Evolutionary conservation across 2,797 vertebrate species (phyloP).

Genomic region (Sylvilagus floridanus): DNA sequence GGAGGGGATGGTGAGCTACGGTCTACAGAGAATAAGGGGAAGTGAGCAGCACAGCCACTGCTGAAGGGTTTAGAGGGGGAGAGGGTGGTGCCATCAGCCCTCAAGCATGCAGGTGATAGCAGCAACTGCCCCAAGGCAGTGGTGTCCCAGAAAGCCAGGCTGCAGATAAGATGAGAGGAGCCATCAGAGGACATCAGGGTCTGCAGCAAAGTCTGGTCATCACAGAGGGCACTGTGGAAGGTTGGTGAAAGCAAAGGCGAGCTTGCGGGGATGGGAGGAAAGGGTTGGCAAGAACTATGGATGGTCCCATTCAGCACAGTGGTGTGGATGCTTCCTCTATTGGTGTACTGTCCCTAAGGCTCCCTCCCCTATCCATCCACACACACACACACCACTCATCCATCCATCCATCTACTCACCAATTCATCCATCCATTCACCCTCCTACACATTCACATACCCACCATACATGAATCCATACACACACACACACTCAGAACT

Average conservation of each 20-base stretch:
- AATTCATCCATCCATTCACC: background rate
- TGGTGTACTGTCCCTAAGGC: background rate
- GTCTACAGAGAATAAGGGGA: slow-evolving; percentile 67
- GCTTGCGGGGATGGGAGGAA: background rate
- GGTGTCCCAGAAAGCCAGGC: background rate
- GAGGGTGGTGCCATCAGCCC: background rate
- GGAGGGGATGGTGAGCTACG: background rate
- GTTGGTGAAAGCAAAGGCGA: background rate
- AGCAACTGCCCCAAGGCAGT: background rate
- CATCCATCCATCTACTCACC: too few relatives aligned
- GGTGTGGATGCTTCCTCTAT: background rate
- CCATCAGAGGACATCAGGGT: background rate
- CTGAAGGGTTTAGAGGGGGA: slow-evolving; percentile 68
- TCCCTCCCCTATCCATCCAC: background rate
- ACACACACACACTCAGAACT: too few relatives aligned
- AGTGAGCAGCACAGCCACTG: slow-evolving; percentile 36
- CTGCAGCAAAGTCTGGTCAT: background rate
- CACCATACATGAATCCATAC: background rate
- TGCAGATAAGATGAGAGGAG: slow-evolving; percentile 12
- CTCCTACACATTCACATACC: background rate
- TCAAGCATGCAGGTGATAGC: background rate
- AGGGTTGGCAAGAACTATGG: background rate
- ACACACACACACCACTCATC: background rate
- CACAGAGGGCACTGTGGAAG: background rate
- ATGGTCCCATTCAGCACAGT: background rate